Base-by-base conservation (phyloP, 2,888 invertebrate species). In the Tetanocera ferruginea region DNA sequence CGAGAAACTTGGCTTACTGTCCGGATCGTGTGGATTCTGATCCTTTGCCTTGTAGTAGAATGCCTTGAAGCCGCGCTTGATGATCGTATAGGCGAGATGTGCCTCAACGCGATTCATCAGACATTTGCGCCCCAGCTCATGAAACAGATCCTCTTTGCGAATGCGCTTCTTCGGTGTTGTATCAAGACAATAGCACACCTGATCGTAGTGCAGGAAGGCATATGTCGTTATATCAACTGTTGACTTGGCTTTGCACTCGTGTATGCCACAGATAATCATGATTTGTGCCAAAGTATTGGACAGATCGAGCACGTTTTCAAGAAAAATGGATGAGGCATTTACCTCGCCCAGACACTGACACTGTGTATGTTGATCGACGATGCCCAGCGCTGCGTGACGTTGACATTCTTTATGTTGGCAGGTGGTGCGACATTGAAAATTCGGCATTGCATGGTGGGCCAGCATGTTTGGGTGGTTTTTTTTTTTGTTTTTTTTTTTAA, bases 81-180 rank as follows among this genome's bases (percentile, higher is more conserved):
- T 86, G 11, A 88, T 87, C 9, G 82, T 84, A 31, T 89, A 89
- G 28, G 88, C 86, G 71, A 88, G 78, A 77, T 89, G 88, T 0
- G 88, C 88, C 67, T 88, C 88, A 5, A 88, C 82, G 14, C 89
- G 87, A 80, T 89, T 89, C 88, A 88, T 87, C 3, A 89, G 83
- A 52, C 88, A 88, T 60, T 87, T 87, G 55, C 85, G 84, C 23
- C 89, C 89, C 79, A 88, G 71, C 73, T 89, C 89, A 78, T 89
- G 85, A 23, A 83, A 84, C n/a, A 83, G 79, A 74, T 82, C 81
- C 75, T 75, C 75, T 25, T 75, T 75, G 43, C 73, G 73, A 5
- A 73, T 64, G 3, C 88, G 83, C 71, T 88, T 89, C 76, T 85
- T 84, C 2, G 88, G 85, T 2, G 82, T 84, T 5, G 85, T 83